Conservation (phyloP, 2,797 vertebrate species). For the Falco rusticolus region DNA sequence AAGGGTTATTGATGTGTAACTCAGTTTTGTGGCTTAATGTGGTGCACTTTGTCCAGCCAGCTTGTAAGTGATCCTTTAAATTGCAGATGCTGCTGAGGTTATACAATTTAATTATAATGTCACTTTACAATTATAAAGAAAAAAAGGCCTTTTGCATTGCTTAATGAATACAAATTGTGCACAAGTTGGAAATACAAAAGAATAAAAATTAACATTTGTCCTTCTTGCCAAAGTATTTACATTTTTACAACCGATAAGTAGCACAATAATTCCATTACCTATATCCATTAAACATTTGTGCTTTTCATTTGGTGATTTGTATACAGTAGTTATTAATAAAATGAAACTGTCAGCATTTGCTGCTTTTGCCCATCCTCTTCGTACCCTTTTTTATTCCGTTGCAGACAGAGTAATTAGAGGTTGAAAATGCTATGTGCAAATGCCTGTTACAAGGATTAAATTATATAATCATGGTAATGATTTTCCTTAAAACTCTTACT, state of each 20-base stretch:
- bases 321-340: conserved; percentile 77
- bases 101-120: conserved; percentile 80
- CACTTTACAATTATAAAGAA: conserved; percentile 77
- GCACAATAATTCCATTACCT: conserved; percentile 74
- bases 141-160: conserved; percentile 74
- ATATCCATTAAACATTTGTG: conserved; percentile 72
- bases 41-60: conserved; percentile 71
- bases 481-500: conserved; percentile 75
- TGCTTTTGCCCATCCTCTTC: conserved; percentile 57
- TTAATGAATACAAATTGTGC: conserved; percentile 78
- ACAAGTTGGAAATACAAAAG: conserved; percentile 75
- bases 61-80: conserved; percentile 74
- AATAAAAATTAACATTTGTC: conserved; percentile 79
- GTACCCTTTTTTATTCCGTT: conserved; percentile 41
- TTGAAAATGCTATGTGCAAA: conserved; percentile 69
- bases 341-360: conserved; percentile 73
- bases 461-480: conserved; percentile 75
- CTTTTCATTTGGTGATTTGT: conserved; percentile 73
- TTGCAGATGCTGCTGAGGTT: conserved; percentile 73
- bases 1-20: conserved; percentile 67
- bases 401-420: conserved; percentile 74
- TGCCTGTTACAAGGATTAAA: conserved; percentile 71
- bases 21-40: conserved; percentile 71
- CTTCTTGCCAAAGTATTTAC: conserved; percentile 77
- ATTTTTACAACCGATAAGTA: conserved; percentile 71